Percentiles rank a stretch among this genome's conserved stretches.
These are phyloP conservation scores for Prionace glauca DNA, from an alignment of 2,797 vertebrate genomes.

Conservation along the genomic window DNA sequence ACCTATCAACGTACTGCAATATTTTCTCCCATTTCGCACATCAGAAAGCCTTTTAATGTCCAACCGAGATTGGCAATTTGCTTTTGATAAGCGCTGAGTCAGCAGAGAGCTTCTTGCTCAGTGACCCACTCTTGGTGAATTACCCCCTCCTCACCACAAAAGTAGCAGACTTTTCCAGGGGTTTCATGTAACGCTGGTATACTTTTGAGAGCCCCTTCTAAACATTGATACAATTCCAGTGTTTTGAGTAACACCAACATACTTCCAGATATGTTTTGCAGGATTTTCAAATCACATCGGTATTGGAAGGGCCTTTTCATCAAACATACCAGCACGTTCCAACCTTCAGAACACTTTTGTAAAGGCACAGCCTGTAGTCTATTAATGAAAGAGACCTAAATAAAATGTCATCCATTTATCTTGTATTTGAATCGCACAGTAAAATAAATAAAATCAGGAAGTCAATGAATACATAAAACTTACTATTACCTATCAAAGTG, in stretches of 20 bases:
- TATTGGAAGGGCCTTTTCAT: too few relatives aligned
- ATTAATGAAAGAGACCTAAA: too few relatives aligned
- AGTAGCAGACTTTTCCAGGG: background rate
- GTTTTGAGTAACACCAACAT: too few relatives aligned
- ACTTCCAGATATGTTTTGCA: too few relatives aligned
- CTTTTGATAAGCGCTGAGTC: background rate
- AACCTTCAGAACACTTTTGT: too few relatives aligned
- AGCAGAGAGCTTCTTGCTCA: background rate
- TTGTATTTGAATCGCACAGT: too few relatives aligned
- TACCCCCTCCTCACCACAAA: background rate
- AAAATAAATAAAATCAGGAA: too few relatives aligned
- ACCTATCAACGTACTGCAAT: background rate
- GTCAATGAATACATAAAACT: too few relatives aligned
- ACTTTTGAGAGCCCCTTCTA: background rate
- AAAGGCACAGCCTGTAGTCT: too few relatives aligned
- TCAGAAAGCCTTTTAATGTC: background rate
- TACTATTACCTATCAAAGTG: background rate
- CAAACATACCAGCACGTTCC: too few relatives aligned
- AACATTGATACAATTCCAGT: background rate
- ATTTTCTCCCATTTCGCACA: background rate
- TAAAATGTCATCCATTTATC: too few relatives aligned
- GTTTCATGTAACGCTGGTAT: background rate
- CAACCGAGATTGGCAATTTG: background rate
- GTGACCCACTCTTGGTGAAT: background rate
- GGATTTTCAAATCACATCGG: too few relatives aligned